These are phyloP conservation scores for Bembecia ichneumoniformis DNA, from an alignment of 2,888 invertebrate genomes.

Conservation along the genomic window DNA sequence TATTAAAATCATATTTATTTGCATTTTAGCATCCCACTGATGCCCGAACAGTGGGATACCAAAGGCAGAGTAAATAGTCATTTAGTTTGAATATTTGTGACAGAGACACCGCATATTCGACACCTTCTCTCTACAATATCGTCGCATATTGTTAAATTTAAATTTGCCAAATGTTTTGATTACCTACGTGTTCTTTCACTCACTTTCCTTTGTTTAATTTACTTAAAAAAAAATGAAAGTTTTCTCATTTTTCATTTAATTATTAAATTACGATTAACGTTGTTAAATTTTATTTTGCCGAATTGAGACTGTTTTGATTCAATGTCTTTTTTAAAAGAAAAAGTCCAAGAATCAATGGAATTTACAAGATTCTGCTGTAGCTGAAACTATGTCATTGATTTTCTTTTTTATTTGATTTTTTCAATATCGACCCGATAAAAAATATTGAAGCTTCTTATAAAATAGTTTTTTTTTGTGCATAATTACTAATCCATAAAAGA, in stretches of 20 bases:
- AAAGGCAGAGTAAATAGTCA: constrained; percentile 8
- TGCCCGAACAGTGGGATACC: constrained; percentile 44
- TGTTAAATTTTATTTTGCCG: constrained; percentile 25
- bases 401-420: background rate
- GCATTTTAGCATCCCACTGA: constrained; percentile 26
- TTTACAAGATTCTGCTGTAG: constrained; percentile 3
- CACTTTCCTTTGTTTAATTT: too few species aligned
- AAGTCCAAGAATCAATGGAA: constrained; percentile 50
- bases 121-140: too few species aligned
- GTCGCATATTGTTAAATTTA: too few species aligned
- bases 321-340: constrained; percentile 58
- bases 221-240: too few species aligned
- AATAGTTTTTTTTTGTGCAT: too few species aligned
- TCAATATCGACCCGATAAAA: background rate
- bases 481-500: too few species aligned
- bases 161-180: too few species aligned
- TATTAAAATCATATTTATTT: constrained; percentile 6
- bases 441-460: too few species aligned
- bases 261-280: background rate
- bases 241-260: too few species aligned
- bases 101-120: too few species aligned
- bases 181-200: too few species aligned
- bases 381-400: background rate
- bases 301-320: constrained; percentile 39
- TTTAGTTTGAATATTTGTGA: background rate